phyloP scores from a whole-genome alignment of 1,140 invertebrate species.

The Idris sp. region DNA sequence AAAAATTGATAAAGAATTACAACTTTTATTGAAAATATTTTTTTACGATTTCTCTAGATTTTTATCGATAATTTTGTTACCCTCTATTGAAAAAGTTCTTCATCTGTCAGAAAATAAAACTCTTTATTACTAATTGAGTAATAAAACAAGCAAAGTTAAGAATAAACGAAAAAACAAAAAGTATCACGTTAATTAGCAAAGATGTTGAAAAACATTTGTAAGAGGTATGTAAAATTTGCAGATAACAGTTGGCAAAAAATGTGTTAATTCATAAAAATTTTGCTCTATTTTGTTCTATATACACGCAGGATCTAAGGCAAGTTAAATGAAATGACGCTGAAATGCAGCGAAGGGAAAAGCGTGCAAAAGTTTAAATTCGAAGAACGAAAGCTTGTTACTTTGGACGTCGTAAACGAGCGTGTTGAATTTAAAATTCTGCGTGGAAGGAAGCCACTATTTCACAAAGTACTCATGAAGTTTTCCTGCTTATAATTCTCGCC shows the following conservation, averaged over 20 bases:
- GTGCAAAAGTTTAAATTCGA: conserved; percentile 64
- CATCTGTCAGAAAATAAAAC: no score
- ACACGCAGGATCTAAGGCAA: conserved; percentile 33
- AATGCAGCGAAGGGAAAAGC: conserved; percentile 56
- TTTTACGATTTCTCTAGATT: no score
- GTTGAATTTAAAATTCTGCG: conserved; percentile 65
- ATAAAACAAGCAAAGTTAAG: no score
- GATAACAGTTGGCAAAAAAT: conserved; percentile 41
- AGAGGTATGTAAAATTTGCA: conserved; percentile 39
- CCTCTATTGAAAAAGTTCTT: no score
- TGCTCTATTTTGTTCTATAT: conserved; percentile 41
- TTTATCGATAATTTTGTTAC: no score
- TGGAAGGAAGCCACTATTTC: conserved; percentile 64
- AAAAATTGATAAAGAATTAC: no score
- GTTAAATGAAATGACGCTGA: conserved; percentile 60
- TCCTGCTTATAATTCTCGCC: conserved; percentile 62
- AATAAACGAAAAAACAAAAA: conserved; percentile 11
- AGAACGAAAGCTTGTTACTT: conserved; percentile 65
- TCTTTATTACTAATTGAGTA: no score
- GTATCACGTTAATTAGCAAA: conserved; percentile 39
- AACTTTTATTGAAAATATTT: no score
- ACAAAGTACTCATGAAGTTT: conserved; percentile 65
- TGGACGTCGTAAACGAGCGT: conserved; percentile 63
- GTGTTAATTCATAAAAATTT: conserved; percentile 60
- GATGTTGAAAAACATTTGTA: conserved; percentile 43